These are phyloP conservation scores for Fregetta grallaria DNA, from an alignment of 2,113 vertebrate species.

Conservation along the genomic window DNA sequence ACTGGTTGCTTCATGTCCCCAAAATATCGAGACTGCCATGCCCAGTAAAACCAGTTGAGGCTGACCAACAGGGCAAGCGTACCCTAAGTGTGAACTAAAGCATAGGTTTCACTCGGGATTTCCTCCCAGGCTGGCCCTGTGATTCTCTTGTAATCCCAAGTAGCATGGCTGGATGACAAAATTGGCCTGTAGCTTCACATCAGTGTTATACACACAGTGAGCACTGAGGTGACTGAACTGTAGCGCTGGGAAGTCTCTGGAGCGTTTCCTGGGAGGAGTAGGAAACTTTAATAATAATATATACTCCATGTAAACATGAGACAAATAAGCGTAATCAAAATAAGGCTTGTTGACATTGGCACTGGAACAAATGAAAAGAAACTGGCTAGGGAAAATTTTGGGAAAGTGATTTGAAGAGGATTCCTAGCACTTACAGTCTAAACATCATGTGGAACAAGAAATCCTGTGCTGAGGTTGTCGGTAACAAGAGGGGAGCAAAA, in stretches of 20 bases:
- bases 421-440: background rate
- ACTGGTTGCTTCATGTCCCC: background rate
- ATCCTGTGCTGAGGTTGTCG: background rate
- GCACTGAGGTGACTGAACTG: background rate
- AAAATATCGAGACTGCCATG: background rate
- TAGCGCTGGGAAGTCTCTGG: background rate
- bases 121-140: background rate
- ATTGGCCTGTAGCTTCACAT: background rate
- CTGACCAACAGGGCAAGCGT: background rate
- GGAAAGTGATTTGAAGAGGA: background rate
- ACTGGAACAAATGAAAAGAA: background rate
- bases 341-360: background rate
- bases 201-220: accelerated
- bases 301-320: background rate
- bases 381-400: background rate
- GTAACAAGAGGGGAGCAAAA: background rate
- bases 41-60: background rate
- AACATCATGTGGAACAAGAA: background rate
- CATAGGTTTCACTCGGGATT: background rate
- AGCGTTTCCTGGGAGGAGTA: background rate
- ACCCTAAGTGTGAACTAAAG: background rate
- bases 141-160: background rate
- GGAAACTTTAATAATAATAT: background rate
- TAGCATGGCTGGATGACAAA: background rate
- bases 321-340: background rate